phyloP scores from a whole-genome alignment of 2,113 vertebrate species.

The Corapipo altera region DNA sequence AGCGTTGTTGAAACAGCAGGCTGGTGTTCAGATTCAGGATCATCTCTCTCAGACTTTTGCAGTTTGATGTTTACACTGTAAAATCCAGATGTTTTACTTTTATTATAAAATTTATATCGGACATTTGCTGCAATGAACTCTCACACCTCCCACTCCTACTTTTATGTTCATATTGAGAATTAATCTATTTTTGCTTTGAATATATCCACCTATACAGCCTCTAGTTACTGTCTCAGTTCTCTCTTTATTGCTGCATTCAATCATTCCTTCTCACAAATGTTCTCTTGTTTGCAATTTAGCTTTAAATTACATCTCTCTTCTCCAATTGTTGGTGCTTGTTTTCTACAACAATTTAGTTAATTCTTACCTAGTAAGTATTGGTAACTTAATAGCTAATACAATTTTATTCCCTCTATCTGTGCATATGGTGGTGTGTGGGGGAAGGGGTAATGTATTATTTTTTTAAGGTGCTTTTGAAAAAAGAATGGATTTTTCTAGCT shows the following conservation, averaged over 20 bases:
- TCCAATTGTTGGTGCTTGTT: background rate
- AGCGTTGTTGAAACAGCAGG: background rate
- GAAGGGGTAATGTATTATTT: background rate
- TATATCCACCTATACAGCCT: background rate
- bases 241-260: constrained; percentile 7
- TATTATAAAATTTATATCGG: constrained; percentile 27
- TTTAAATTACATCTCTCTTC: background rate
- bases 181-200: constrained; percentile 27
- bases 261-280: background rate
- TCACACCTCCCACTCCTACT: background rate
- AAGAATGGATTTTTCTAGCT: background rate
- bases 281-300: background rate
- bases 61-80: background rate
- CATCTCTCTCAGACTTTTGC: background rate
- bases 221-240: background rate
- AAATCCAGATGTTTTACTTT: constrained; percentile 41
- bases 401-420: background rate
- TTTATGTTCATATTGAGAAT: constrained; percentile 36
- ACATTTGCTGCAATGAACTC: background rate
- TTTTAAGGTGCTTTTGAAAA: background rate
- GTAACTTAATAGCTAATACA: background rate
- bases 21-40: background rate
- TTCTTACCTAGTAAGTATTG: background rate
- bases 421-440: background rate
- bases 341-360: background rate